These are phyloP conservation scores for Myrmophylax atrothorax DNA, from an alignment of 2,113 vertebrate genomes.

Conservation along the genomic window DNA sequence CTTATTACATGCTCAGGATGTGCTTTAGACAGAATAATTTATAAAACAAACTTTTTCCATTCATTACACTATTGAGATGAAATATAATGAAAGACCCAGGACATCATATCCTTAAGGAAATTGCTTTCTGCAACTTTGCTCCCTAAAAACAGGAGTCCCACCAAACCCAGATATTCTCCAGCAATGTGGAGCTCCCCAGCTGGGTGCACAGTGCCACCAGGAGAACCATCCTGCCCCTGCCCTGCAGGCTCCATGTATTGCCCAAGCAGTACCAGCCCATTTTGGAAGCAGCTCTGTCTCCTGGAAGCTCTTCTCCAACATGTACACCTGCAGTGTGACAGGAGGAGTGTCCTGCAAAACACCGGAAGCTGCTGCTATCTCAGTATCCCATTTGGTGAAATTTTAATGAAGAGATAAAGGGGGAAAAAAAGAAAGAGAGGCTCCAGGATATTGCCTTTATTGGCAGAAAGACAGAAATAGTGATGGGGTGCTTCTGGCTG, in stretches of 20 bases:
- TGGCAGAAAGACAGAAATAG: neutral
- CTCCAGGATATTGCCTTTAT: neutral
- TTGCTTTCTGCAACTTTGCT: neutral
- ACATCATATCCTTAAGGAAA: neutral
- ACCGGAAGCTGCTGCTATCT: neutral
- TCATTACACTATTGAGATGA: neutral
- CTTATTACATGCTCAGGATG: constrained; percentile 26
- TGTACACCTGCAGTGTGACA: neutral
- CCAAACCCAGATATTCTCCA: neutral
- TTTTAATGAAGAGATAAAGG: neutral
- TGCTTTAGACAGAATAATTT: constrained; percentile 26
- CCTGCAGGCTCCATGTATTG: neutral
- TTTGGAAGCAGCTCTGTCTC: neutral
- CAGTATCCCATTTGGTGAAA: neutral
- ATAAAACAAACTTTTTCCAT: constrained; percentile 33
- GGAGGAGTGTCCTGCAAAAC: neutral
- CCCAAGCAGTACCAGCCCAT: neutral
- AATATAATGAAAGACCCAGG: constrained; percentile 1
- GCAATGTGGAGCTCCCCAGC: neutral
- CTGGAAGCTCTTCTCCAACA: neutral
- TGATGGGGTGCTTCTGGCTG: neutral
- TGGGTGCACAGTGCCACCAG: neutral
- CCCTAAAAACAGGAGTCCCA: neutral
- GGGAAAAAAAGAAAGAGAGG: neutral
- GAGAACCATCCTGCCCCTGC: neutral